A percentile compares a stretch with the other conserved stretches of the same genome.
Conservation (phyloP, 1,140 invertebrate genomes). For the Bicyclus anynana region DNA sequence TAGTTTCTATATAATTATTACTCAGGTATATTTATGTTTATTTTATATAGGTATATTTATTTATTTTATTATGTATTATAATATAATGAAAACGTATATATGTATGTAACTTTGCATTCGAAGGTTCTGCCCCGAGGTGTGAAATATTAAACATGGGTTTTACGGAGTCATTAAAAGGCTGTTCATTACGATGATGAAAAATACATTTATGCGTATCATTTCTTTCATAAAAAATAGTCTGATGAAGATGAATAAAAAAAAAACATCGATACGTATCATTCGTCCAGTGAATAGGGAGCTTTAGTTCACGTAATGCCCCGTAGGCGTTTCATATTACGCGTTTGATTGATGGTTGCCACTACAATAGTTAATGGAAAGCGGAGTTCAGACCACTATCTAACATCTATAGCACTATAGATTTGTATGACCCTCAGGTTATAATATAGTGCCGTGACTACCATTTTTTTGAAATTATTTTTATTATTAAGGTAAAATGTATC, state of each 20-base stretch:
- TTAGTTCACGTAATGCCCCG: constrained; percentile 18
- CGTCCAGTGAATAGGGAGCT: background rate
- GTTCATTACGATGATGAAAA: no score
- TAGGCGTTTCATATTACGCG: constrained; percentile 22
- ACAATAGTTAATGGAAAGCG: constrained; percentile 20
- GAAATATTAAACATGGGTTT: no score
- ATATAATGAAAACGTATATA: no score
- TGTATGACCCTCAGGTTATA: background rate
- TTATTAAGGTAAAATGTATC: background rate
- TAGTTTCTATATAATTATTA: no score
- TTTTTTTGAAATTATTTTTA: background rate
- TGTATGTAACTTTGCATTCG: no score
- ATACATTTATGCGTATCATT: no score
- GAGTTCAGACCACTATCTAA: background rate
- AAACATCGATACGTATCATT: background rate
- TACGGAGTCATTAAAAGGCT: no score
- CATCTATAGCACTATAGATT: background rate
- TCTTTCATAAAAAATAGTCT: background rate
- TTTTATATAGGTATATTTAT: no score
- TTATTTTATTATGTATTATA: no score
- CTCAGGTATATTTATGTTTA: no score
- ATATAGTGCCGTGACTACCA: background rate
- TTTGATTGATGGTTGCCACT: constrained; percentile 24
- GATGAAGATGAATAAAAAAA: background rate
- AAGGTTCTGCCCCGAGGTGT: no score